Evolutionary conservation across 2,113 vertebrate genomes (phyloP).

Genomic region (Propithecus coquereli): DNA sequence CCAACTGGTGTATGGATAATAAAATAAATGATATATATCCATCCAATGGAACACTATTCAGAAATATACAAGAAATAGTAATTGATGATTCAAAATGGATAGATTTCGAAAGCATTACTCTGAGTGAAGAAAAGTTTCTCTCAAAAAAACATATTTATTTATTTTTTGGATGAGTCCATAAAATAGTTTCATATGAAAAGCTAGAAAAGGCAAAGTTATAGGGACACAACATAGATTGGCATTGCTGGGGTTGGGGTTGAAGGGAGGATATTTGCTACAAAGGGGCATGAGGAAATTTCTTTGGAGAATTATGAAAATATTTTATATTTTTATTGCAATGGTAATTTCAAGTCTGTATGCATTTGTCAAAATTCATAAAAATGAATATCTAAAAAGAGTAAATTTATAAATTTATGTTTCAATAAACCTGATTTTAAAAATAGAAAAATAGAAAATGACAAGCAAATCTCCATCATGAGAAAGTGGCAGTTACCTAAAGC

Average conservation of each 20-base stretch:
- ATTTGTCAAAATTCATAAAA: not conserved
- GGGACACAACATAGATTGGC: not conserved
- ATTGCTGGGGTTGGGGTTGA: fast-evolving
- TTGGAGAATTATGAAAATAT: not conserved
- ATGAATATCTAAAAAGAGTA: not conserved
- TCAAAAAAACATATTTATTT: not conserved
- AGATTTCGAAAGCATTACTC: not conserved
- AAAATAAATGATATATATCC: too few species aligned
- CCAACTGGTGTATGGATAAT: not conserved
- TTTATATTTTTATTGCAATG: not conserved
- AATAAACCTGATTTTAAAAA: not conserved
- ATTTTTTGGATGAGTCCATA: not conserved
- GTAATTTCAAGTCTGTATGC: not conserved
- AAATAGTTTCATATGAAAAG: not conserved
- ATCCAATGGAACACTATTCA: not conserved
- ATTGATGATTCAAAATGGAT: not conserved
- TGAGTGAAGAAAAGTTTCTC: not conserved
- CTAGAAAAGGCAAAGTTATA: not conserved
- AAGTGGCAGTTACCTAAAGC: not conserved
- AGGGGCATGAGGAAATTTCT: not conserved
- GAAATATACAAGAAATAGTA: not conserved
- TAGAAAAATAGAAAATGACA: not conserved
- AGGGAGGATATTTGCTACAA: not conserved
- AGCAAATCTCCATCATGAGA: not conserved
- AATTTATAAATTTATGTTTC: not conserved